Conservation (phyloP, 2,113 vertebrate genomes). For the Rutilus rutilus region DNA sequence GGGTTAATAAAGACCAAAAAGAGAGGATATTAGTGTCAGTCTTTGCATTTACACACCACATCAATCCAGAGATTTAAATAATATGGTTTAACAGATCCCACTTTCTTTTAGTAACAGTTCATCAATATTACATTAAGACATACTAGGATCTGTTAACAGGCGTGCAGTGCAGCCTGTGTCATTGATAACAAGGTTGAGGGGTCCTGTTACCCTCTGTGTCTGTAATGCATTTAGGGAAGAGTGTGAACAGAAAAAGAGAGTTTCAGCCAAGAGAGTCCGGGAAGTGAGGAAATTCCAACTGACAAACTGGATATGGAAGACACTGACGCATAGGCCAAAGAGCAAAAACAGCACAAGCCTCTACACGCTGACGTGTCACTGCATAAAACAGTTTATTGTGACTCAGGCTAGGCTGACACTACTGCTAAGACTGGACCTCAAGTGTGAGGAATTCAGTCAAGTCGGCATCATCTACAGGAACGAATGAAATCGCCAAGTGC, state of each 20-base stretch:
- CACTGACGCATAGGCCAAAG: conserved; percentile 63
- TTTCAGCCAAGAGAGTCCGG: conserved; percentile 71
- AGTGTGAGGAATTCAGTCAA: neutral
- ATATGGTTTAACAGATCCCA: neutral
- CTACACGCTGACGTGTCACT: conserved; percentile 55
- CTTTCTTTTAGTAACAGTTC: neutral
- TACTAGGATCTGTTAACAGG: neutral
- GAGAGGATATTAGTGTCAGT: neutral
- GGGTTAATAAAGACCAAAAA: neutral
- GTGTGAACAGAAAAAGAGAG: conserved; percentile 63
- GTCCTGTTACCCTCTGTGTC: conserved; percentile 49
- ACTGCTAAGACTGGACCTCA: neutral
- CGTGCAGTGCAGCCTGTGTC: conserved; percentile 4
- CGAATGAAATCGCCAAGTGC: neutral
- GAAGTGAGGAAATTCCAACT: conserved; percentile 75
- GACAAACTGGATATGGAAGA: conserved; percentile 57
- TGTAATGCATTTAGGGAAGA: conserved; percentile 58
- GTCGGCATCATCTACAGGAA: conserved; percentile 2
- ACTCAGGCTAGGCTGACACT: neutral
- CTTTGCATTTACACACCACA: neutral
- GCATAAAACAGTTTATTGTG: conserved; percentile 36
- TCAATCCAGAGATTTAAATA: neutral
- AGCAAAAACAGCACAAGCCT: conserved; percentile 64
- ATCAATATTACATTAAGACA: conserved; percentile 3
- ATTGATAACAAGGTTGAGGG: conserved; percentile 13